These are phyloP conservation scores for Pseudomyrmex gracilis DNA, from an alignment of 1,140 invertebrate species.

Conservation along the genomic window DNA sequence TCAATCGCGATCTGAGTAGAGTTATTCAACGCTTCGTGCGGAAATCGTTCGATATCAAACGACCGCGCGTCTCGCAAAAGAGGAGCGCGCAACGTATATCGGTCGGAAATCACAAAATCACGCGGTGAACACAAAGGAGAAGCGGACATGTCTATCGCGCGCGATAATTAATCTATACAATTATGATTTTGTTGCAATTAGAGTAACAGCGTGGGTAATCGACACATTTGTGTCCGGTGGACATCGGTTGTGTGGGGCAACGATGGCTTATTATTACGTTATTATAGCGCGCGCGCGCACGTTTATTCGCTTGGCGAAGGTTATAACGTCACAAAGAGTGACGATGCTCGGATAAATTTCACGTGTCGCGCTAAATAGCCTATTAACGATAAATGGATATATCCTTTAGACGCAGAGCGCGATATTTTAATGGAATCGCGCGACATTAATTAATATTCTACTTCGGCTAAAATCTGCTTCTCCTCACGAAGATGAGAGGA, in stretches of 20 bases:
- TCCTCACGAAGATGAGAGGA: constrained; percentile 25
- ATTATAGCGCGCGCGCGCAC: background rate
- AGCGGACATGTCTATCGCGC: too few species aligned
- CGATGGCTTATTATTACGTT: too few species aligned
- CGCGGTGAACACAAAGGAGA: too few species aligned
- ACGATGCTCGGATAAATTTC: constrained; percentile 44
- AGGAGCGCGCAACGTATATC: too few species aligned
- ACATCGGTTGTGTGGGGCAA: too few species aligned
- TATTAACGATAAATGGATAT: constrained; percentile 64
- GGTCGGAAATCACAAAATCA: too few species aligned
- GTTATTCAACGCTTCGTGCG: constrained; percentile 58
- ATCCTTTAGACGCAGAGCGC: constrained; percentile 59
- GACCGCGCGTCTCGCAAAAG: too few species aligned
- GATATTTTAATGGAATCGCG: constrained; percentile 68
- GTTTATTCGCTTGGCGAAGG: constrained; percentile 7
- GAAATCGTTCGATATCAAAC: constrained; percentile 17
- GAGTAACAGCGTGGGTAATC: constrained; percentile 1
- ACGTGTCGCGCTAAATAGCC: constrained; percentile 63
- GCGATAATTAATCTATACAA: too few species aligned
- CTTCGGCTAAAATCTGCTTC: constrained; percentile 47
- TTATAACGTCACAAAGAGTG: constrained; percentile 46
- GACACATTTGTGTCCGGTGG: background rate
- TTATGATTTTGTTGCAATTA: background rate
- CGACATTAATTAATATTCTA: constrained; percentile 71
- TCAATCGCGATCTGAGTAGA: constrained; percentile 43